Percentiles rank a stretch among this genome's conserved stretches.
Evolutionary conservation across 2,797 vertebrate genomes (phyloP).

Genomic region (Emydoidea blandingii): DNA sequence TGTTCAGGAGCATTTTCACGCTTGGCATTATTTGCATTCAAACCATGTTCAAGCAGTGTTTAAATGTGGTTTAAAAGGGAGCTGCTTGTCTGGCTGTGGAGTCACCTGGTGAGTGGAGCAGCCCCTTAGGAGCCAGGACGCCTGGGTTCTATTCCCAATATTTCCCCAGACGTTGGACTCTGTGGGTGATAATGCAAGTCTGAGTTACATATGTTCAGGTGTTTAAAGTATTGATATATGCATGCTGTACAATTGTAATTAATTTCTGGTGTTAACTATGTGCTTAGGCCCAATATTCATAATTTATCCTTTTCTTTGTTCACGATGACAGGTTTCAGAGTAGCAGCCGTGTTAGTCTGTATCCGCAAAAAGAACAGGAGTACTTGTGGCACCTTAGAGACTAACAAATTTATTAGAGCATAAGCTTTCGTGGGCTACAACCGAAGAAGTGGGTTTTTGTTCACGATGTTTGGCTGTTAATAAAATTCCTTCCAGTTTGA

Average conservation of each 20-base stretch:
- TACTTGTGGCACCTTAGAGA: too few species aligned
- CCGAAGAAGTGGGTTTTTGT: too few species aligned
- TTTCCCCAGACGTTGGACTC: too few species aligned
- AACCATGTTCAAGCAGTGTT: fast-evolving
- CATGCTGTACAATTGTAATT: neutral
- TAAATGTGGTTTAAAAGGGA: fast-evolving
- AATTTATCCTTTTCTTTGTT: fast-evolving
- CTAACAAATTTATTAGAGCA: too few species aligned
- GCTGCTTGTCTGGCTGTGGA: fast-evolving
- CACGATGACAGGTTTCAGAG: too few species aligned
- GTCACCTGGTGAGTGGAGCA: neutral
- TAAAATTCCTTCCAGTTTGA: neutral
- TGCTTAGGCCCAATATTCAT: fast-evolving
- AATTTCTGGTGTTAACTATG: neutral
- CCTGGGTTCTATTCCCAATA: too few species aligned
- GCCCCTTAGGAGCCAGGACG: fast-evolving
- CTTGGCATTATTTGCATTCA: fast-evolving
- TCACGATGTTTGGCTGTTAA: fast-evolving
- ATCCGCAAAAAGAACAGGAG: too few species aligned
- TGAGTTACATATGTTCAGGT: neutral
- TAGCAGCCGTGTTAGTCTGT: too few species aligned
- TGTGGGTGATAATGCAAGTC: too few species aligned
- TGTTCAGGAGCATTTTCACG: neutral
- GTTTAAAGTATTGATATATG: neutral
- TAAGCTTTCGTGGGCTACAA: too few species aligned